Evolutionary conservation across 92 coral and sea anemone species (phyloP), one percentile per base, ranked within the genome.

Genomic region (Palythoa grandiflora): DNA sequence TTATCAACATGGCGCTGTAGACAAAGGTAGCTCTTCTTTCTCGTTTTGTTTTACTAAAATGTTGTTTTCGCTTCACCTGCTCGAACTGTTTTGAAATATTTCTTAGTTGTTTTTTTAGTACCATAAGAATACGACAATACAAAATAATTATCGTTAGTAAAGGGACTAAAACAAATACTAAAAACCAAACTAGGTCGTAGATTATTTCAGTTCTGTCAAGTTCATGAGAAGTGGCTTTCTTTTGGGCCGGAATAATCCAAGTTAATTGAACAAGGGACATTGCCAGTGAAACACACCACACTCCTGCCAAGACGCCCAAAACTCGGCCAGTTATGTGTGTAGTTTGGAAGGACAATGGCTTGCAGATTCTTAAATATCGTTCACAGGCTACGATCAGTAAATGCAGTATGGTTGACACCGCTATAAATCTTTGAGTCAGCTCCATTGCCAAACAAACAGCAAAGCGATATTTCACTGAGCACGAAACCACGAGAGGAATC

Each of bases 361-460:
- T 71, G 53, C 86, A 81, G 11, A 81, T 81, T 19, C 38, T 66
- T 3, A 65, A 53, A 57, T 81, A 66, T 12, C 86, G 73, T 66
- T 81, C 86, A 44, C 71, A 68, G 15, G 86, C 86, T 3, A 81
- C 75, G 17, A 47, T 21, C 11, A 81, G 74, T 40, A 66, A 19
- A 28, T 81, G 86, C 35, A 81, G 28, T 66, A 81, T 81, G 1
- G 86, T 81, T 40, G 86, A 81, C 19, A 65, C 74, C 6, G 86
- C 86, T 21, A 81, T 47, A 35, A 81, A 66, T 9, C 86, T 44
- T 71, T 81, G 86, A 1, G 63, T 47, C 13, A 81, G 40, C 1
- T 47, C 86, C 86, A 81, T 81, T 21, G 54, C 44, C 75, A 81
- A 66, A 44, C 86, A 81, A 6, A 81, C 86, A 4, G 44, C 75